Evolutionary conservation across 2,888 invertebrate species (phyloP).

Genomic region (Poecilus cupreus): DNA sequence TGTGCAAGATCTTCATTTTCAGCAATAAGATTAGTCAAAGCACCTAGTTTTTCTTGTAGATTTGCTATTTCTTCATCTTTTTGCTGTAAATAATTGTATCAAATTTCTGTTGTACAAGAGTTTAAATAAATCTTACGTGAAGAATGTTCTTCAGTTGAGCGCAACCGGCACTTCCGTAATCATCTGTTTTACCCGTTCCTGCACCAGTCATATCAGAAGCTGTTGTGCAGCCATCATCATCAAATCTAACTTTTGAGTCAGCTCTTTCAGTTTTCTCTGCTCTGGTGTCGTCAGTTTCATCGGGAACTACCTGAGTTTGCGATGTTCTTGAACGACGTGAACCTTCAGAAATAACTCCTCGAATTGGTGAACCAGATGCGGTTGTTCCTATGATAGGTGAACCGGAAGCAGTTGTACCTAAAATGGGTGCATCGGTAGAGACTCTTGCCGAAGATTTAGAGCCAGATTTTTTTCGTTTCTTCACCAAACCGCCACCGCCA

Average conservation of each 20-base stretch:
- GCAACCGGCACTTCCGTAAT: not conserved
- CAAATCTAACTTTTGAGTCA: not conserved
- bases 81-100: not conserved
- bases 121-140: not conserved
- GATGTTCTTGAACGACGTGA: no score
- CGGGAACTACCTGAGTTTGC: no score
- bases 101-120: not conserved
- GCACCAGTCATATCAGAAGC: not conserved
- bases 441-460: no score
- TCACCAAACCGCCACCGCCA: slow-evolving; percentile 32
- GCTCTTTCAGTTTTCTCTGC: not conserved
- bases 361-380: not conserved
- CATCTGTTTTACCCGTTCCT: no score
- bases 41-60: not conserved
- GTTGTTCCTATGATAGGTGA: not conserved
- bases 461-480: not conserved
- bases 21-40: not conserved
- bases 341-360: not conserved
- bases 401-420: no score
- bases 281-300: no score
- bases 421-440: no score
- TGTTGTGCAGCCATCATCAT: not conserved
- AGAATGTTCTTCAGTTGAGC: not conserved
- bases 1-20: slow-evolving; percentile 61
- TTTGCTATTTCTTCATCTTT: not conserved